Evolutionary conservation across 2,888 invertebrate species (phyloP).

Genomic region (Morinoia aosen): DNA sequence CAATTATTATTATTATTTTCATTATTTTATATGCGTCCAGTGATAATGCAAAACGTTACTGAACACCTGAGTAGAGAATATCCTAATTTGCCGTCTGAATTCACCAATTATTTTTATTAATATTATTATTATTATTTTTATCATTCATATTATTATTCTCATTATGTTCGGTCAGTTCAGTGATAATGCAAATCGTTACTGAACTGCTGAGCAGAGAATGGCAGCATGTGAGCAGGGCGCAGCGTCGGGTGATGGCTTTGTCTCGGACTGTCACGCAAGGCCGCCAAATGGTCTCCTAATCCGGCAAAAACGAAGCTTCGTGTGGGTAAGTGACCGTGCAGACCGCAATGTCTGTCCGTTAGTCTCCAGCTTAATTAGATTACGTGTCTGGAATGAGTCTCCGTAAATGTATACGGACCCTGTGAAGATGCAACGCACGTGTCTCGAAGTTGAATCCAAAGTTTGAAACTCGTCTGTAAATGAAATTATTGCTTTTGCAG

Average conservation of each 20-base stretch:
- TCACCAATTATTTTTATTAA: too few relatives aligned
- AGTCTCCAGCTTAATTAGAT: neutral
- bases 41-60: too few relatives aligned
- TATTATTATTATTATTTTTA: too few relatives aligned
- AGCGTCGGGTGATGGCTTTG: neutral
- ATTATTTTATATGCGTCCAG: too few relatives aligned
- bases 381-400: neutral
- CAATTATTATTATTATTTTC: too few relatives aligned
- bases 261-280: neutral
- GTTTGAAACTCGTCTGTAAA: neutral
- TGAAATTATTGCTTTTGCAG: neutral
- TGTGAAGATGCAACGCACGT: neutral
- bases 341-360: constrained; percentile 12
- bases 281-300: neutral
- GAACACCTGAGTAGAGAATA: too few relatives aligned
- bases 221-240: neutral
- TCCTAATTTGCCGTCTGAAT: too few relatives aligned
- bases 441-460: neutral
- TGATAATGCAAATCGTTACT: neutral
- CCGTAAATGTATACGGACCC: neutral
- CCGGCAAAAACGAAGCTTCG: neutral
- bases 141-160: too few relatives aligned
- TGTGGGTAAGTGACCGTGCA: constrained; percentile 12
- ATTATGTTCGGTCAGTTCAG: neutral
- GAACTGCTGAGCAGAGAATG: neutral